Evolutionary conservation across 2,888 invertebrate species (phyloP), one percentile per base, ranked within the genome.

Genomic region (Tipula lateralis): DNA sequence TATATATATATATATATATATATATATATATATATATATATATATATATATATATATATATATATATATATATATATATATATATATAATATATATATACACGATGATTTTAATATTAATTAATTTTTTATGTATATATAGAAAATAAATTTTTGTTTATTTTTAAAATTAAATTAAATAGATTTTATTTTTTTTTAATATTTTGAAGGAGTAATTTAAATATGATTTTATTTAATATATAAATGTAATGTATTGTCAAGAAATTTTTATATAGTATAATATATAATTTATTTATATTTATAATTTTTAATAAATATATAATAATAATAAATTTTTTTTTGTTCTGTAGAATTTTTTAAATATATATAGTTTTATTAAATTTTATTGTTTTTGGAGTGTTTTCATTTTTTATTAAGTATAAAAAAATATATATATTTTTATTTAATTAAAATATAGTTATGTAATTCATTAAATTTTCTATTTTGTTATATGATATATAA

Each of bases 301-400:
- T 66, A 66, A 44, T 44, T n/a, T 39, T 66, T 66, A 66, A 66
- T 66, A 66, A 66, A 66, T 66, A 66, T 24, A 24, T 66, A 66
- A 66, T 66, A 44, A 44, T 44, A 16, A 16, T 44, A 16, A 44
- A 5, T 44, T 44, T 44, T 44, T 44, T 16, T 44, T 44, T 44
- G 44, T 44, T 44, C 44, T 44, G n/a, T n/a, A 44, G 16, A 44
- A 7, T 44, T 16, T 44, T 44, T 16, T 44, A 16, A 16, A 44
- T 44, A n/a, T 16, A 0, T 16, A 44, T 44, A 13, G 6, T 32
- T 6, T 32, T 32, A 32, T 66, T 19, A 9, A 66, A 66, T 19
- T 66, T 66, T 66, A 66, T 66, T 66, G 66, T 19, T 66, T 66
- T 66, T 66, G 66, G 66, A 66, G 66, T 24, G 66, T 66, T 16